phyloP scores from a whole-genome alignment of 2,113 vertebrate genomes.

The Ochotona princeps region DNA sequence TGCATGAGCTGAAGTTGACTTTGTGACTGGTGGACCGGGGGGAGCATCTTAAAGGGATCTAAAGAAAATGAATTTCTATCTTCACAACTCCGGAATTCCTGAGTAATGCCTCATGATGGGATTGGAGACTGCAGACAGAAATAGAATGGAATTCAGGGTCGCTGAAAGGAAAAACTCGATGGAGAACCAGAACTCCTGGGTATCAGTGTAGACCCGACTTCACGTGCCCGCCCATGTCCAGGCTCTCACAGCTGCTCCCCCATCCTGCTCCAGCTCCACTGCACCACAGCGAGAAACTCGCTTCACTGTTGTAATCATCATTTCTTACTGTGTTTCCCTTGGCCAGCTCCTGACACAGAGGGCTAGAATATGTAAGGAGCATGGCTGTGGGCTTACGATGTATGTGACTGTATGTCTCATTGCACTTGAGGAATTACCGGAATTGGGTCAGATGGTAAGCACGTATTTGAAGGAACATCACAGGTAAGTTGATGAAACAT shows the following conservation, averaged over 20 bases:
- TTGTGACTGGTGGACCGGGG: not conserved
- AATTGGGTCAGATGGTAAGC: not conserved
- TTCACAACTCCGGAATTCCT: not conserved
- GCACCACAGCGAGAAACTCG: not conserved
- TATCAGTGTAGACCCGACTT: not conserved
- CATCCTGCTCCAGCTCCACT: not conserved
- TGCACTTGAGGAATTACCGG: not conserved
- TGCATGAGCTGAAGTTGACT: not conserved
- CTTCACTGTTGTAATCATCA: not conserved
- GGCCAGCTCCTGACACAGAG: not conserved
- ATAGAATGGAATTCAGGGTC: not conserved
- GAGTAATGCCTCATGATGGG: not conserved
- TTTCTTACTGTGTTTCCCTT: not conserved
- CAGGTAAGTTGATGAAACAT: not conserved
- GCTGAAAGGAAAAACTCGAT: not conserved
- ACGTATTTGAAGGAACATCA: not conserved
- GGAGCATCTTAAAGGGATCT: not conserved
- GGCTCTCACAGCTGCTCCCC: accelerated
- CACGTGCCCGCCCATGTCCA: too few species aligned
- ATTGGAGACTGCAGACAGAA: not conserved
- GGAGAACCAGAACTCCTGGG: not conserved
- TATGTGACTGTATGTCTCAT: not conserved
- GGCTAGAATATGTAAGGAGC: not conserved
- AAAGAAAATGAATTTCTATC: not conserved
- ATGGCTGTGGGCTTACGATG: not conserved